Conservation (phyloP, 2,888 invertebrate species). For the Dryomyza anilis region DNA sequence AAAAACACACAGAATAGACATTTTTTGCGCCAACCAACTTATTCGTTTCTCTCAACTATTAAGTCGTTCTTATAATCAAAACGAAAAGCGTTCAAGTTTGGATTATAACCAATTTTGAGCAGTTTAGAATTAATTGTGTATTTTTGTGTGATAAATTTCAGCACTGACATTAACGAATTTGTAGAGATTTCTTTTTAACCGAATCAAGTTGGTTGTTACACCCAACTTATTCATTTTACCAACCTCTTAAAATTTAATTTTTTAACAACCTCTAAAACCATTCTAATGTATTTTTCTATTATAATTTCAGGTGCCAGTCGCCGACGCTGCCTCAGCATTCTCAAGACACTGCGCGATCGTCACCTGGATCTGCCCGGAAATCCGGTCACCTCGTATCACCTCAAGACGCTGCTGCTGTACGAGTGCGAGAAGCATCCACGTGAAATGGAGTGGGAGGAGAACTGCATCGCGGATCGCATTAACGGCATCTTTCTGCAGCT, state of each 20-base stretch:
- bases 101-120: too few species aligned
- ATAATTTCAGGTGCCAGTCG: constrained; percentile 71
- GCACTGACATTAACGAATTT: background rate
- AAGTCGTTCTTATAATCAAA: too few species aligned
- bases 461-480: constrained; percentile 87
- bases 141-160: background rate
- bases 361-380: constrained; percentile 88
- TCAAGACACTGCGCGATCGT: constrained; percentile 89
- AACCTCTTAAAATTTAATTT: background rate
- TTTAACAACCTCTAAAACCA: background rate
- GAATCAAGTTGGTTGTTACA: too few species aligned
- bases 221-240: background rate
- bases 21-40: too few species aligned
- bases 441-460: constrained; percentile 94
- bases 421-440: constrained; percentile 97
- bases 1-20: too few species aligned
- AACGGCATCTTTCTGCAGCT: constrained; percentile 94
- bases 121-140: too few species aligned
- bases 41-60: too few species aligned
- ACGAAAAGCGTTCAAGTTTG: too few species aligned
- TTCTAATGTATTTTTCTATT: background rate
- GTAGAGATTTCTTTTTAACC: background rate
- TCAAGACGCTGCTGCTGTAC: constrained; percentile 87
- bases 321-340: constrained; percentile 82
- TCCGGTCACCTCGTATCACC: constrained; percentile 89